Percentiles rank a stretch among this genome's conserved stretches.
Conservation (phyloP, 2,113 vertebrate genomes). For the Nicator chloris region DNA sequence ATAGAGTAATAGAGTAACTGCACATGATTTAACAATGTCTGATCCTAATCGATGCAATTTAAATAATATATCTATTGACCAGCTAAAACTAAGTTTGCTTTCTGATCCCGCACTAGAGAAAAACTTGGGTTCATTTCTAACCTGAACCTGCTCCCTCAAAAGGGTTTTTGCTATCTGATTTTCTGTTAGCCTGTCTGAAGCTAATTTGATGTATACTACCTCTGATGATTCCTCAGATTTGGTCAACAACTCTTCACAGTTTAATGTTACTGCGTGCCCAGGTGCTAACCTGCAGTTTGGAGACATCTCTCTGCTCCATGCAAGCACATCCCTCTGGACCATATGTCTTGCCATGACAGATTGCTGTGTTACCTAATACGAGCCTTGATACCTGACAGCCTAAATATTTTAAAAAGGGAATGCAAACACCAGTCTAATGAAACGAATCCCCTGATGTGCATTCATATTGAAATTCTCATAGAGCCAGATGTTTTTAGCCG, state of each 20-base stretch:
- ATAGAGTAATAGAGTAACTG: neutral
- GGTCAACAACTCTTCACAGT: neutral
- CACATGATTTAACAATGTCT: neutral
- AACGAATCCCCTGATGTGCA: fast-evolving
- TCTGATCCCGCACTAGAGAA: neutral
- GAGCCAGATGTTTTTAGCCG: too few relatives aligned
- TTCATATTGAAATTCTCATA: too few relatives aligned
- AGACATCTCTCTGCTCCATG: neutral
- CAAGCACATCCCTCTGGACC: neutral
- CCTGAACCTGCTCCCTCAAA: neutral
- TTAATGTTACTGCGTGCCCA: neutral
- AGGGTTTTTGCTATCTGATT: neutral
- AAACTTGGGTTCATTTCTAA: neutral
- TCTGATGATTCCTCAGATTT: neutral
- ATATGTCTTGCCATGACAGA: fast-evolving
- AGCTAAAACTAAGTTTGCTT: neutral
- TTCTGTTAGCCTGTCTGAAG: neutral
- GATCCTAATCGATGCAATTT: neutral
- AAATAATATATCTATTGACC: neutral
- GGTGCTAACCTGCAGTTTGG: neutral
- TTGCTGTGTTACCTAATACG: neutral
- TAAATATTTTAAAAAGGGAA: neutral
- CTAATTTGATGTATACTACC: neutral
- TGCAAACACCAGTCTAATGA: neutral
- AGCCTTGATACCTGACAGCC: neutral